A percentile compares a stretch with the other conserved stretches of the same genome.
These are phyloP conservation scores for Xestia c-nigrum DNA, from an alignment of 2,888 invertebrate species.

Conservation along the genomic window DNA sequence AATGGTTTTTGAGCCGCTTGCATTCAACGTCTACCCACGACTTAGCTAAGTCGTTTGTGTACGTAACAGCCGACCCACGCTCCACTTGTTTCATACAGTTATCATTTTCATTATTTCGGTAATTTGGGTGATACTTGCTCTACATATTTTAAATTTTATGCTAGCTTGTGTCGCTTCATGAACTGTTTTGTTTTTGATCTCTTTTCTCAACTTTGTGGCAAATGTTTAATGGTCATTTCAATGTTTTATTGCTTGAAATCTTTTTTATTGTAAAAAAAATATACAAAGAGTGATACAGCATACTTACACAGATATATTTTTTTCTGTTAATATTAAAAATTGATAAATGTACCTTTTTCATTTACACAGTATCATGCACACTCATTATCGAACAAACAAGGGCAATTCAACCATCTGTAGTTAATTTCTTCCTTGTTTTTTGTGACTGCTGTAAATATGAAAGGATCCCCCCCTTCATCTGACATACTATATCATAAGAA, in stretches of 20 bases:
- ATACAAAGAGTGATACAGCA: neutral
- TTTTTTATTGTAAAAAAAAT: neutral
- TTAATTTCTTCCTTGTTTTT: conserved; percentile 13
- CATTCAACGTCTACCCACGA: conserved; percentile 26
- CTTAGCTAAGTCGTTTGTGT: conserved; percentile 33
- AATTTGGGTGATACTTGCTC: conserved; percentile 24
- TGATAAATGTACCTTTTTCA: neutral
- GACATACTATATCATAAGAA: conserved; percentile 21
- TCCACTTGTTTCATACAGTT: conserved; percentile 36
- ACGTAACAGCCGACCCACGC: conserved; percentile 26
- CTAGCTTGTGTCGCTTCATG: conserved; percentile 25
- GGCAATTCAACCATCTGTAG: neutral
- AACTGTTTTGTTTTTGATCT: conserved; percentile 8
- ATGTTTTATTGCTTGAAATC: conserved; percentile 17
- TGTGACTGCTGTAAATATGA: conserved; percentile 43
- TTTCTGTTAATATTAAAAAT: neutral
- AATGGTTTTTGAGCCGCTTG: conserved; percentile 49
- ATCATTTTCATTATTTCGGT: conserved; percentile 22
- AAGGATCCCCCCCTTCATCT: neutral
- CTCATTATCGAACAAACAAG: neutral
- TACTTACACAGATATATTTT: neutral
- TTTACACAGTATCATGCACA: neutral
- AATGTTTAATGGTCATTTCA: neutral
- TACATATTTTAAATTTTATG: conserved; percentile 6
- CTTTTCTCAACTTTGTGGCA: conserved; percentile 9